A percentile compares a stretch with the other conserved stretches of the same genome.
phyloP scores from a whole-genome alignment of 1,140 invertebrate species.

The Medauroidea extradentata region DNA sequence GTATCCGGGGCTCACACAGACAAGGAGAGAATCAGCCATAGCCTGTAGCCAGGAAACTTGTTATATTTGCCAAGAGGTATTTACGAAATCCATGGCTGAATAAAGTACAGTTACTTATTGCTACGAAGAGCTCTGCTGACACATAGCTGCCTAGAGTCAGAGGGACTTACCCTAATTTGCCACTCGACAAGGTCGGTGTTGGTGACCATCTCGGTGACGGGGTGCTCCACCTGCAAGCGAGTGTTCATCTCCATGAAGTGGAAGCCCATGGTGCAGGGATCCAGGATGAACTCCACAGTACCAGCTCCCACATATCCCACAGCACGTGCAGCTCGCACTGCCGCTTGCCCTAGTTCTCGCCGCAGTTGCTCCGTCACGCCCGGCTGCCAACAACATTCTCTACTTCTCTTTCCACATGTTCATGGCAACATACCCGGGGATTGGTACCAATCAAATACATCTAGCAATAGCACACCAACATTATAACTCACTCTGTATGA shows the following conservation, averaged over 20 bases:
- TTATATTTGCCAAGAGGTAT: too few relatives aligned
- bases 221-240: constrained; percentile 68
- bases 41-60: too few relatives aligned
- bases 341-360: constrained; percentile 76
- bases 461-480: too few relatives aligned
- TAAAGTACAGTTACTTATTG: too few relatives aligned
- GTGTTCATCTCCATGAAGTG: constrained; percentile 99
- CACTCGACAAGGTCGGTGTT: constrained; percentile 93
- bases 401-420: too few relatives aligned
- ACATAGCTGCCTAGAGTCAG: background rate
- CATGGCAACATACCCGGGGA: too few relatives aligned
- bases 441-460: too few relatives aligned
- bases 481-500: too few relatives aligned
- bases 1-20: too few relatives aligned
- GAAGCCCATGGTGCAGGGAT: constrained; percentile 76
- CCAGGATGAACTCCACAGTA: constrained; percentile 93
- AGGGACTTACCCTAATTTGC: constrained; percentile 68
- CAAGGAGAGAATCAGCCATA: too few relatives aligned
- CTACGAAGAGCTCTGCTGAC: background rate
- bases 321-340: constrained; percentile 84
- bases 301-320: constrained; percentile 95
- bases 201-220: constrained; percentile 65
- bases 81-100: background rate
- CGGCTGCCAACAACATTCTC: constrained; percentile 51
- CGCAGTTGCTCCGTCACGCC: constrained; percentile 74